A percentile compares a stretch with the other conserved stretches of the same genome.
phyloP scores from a whole-genome alignment of 2,113 vertebrate genomes.

The Callipepla californica region DNA sequence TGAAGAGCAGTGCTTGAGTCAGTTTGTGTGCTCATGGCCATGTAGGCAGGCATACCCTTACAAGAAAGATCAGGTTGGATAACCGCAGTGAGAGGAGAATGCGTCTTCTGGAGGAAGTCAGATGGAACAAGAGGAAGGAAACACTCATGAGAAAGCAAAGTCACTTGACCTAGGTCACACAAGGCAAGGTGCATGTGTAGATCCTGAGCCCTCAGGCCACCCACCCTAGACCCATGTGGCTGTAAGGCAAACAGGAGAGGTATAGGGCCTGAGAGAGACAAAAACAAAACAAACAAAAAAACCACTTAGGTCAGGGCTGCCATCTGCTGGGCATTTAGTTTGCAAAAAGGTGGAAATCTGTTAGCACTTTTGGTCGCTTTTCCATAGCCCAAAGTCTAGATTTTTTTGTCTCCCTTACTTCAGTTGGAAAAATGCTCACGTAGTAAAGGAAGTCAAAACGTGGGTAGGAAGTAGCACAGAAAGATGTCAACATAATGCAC shows the following conservation, averaged over 20 bases:
- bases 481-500: not conserved
- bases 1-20: not conserved
- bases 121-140: not conserved
- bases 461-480: not conserved
- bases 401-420: not conserved
- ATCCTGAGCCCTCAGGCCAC: not conserved
- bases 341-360: not conserved
- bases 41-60: not conserved
- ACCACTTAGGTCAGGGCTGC: not conserved
- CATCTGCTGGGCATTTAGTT: rapidly evolving
- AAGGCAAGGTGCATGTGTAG: not conserved
- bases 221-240: no score
- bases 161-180: not conserved
- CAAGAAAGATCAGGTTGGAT: not conserved
- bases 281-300: no score
- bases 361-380: not conserved
- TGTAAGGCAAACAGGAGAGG: not conserved
- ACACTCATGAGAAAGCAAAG: not conserved
- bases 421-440: not conserved
- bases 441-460: not conserved
- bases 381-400: not conserved
- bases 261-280: not conserved
- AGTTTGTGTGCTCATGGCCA: not conserved
- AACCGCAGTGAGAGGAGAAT: not conserved
- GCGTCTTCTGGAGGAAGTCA: not conserved